A percentile compares a stretch with the other conserved stretches of the same genome.
Conservation (phyloP, 1,140 invertebrate genomes). For the Varroa destructor region DNA sequence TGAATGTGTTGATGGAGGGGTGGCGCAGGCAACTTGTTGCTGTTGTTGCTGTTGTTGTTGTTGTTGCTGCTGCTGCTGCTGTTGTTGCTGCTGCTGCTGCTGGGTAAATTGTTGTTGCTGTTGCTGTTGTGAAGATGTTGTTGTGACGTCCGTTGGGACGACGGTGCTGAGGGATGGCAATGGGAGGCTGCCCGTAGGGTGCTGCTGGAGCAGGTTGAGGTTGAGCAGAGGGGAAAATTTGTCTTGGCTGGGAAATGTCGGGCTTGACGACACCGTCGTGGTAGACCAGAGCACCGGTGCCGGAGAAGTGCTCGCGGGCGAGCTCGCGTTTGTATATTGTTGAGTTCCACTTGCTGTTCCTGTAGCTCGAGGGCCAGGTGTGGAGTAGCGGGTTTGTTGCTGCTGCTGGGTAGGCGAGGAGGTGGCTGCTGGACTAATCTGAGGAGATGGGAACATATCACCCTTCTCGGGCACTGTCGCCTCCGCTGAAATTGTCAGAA, state of each 20-base stretch:
- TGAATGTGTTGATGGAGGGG: constrained; percentile 9
- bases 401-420: background rate
- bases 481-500: constrained; percentile 17
- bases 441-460: constrained; percentile 24
- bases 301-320: constrained; percentile 20
- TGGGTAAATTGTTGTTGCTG: no score
- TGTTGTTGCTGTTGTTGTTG: no score
- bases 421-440: constrained; percentile 6
- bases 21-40: no score
- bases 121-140: no score
- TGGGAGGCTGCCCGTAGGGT: no score
- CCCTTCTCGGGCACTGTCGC: constrained; percentile 23
- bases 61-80: no score
- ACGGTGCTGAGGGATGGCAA: no score
- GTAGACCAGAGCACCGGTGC: constrained; percentile 16
- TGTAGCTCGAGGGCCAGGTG: no score
- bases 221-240: constrained; percentile 21
- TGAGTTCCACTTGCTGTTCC: background rate
- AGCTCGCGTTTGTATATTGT: constrained; percentile 4
- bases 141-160: no score
- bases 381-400: no score
- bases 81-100: no score
- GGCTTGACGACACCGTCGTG: background rate
- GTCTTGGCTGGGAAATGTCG: background rate
- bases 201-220: background rate